Conservation (phyloP, 2,113 vertebrate species). For the Phaethon lepturus region DNA sequence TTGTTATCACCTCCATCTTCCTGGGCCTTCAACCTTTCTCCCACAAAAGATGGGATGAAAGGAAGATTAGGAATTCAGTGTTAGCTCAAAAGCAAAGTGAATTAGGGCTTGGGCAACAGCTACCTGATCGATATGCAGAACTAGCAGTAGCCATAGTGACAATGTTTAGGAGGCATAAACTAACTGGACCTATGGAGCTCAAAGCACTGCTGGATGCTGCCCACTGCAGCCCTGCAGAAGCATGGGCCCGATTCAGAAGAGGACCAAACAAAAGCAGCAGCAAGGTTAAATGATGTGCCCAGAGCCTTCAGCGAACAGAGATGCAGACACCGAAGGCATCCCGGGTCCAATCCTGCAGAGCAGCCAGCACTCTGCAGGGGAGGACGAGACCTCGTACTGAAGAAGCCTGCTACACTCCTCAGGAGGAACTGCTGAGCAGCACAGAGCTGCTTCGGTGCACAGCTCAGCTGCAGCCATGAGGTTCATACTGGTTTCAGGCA, state of each 20-base stretch:
- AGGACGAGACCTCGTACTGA: not conserved
- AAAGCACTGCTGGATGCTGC: not conserved
- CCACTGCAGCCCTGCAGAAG: not conserved
- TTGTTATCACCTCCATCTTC: not conserved
- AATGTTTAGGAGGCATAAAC: not conserved
- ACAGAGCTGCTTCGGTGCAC: not conserved
- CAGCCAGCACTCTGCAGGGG: not conserved
- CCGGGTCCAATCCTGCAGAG: not conserved
- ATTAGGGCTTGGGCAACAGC: not conserved
- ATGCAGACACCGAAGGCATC: not conserved
- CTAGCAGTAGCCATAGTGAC: not conserved
- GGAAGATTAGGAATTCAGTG: not conserved
- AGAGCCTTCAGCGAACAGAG: rapidly evolving
- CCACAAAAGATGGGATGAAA: not conserved
- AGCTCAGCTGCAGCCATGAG: rapidly evolving
- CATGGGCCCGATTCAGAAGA: not conserved
- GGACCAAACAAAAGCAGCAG: not conserved
- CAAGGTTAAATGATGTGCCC: not conserved
- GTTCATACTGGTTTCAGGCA: not conserved
- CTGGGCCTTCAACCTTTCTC: not conserved
- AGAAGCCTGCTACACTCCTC: not conserved
- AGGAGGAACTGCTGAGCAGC: not conserved
- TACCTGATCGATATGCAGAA: not conserved
- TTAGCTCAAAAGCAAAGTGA: not conserved
- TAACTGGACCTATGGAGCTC: not conserved